These are phyloP conservation scores for Synergus laeviventris DNA, from an alignment of 2,888 invertebrate genomes.

Conservation along the genomic window DNA sequence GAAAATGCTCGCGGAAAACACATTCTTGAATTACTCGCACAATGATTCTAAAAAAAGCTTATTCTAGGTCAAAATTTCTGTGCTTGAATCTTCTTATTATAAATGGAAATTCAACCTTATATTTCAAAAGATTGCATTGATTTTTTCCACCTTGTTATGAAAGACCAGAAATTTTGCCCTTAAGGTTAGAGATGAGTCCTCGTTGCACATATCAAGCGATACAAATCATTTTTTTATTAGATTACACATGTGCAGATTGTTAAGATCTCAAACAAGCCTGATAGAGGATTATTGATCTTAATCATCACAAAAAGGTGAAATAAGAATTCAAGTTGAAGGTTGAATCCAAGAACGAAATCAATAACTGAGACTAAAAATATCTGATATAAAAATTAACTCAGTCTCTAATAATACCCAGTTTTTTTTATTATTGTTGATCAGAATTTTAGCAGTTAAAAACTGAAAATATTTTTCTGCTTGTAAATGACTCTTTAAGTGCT, in stretches of 20 bases:
- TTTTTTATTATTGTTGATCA: neutral
- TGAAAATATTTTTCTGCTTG: neutral
- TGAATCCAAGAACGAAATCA: neutral
- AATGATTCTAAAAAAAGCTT: neutral
- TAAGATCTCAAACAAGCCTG: neutral
- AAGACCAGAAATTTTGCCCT: neutral
- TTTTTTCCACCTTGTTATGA: neutral
- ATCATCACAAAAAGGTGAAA: slow-evolving; percentile 19
- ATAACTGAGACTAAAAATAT: neutral
- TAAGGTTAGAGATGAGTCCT: neutral
- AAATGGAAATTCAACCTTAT: neutral
- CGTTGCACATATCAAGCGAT: neutral
- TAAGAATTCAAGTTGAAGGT: slow-evolving; percentile 20
- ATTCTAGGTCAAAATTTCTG: too few species aligned
- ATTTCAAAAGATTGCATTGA: neutral
- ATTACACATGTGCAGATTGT: slow-evolving; percentile 25
- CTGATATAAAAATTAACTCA: neutral
- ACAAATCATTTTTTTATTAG: slow-evolving; percentile 5
- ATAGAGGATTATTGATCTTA: slow-evolving; percentile 30
- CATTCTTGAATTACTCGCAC: neutral
- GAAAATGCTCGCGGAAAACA: neutral
- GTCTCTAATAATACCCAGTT: neutral
- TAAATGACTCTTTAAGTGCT: neutral
- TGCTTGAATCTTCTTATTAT: neutral
- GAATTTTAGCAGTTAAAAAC: neutral